Conservation (phyloP, 2,888 invertebrate species). For the Trachelus iudaicus region DNA sequence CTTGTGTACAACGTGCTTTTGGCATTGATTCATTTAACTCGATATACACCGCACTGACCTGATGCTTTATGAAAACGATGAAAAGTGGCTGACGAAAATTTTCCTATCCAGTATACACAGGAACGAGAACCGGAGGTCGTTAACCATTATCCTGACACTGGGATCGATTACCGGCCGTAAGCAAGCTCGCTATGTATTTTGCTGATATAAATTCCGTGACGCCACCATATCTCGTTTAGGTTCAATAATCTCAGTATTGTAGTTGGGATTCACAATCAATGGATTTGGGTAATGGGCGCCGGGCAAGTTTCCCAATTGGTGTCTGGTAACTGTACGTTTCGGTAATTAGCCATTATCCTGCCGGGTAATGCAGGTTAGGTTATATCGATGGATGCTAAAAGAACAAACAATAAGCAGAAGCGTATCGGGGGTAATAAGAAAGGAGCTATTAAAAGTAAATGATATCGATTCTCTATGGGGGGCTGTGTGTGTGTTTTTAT, state of each 20-base stretch:
- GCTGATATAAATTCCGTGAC: background rate
- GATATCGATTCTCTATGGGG: slow-evolving; percentile 12
- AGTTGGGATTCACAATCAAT: background rate
- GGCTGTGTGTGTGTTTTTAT: slow-evolving; percentile 7
- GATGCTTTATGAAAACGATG: background rate
- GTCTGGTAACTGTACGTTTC: background rate
- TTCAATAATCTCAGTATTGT: background rate
- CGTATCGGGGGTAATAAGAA: background rate
- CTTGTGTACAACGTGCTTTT: no score
- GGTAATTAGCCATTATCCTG: background rate
- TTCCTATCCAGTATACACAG: background rate
- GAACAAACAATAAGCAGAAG: background rate
- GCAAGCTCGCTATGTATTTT: background rate
- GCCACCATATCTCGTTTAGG: background rate
- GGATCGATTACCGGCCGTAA: background rate
- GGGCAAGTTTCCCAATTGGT: background rate
- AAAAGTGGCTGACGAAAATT: background rate
- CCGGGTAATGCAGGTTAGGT: background rate
- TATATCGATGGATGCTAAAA: background rate
- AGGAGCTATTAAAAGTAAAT: background rate
- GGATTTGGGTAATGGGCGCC: background rate
- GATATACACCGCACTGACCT: background rate
- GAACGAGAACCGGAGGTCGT: background rate
- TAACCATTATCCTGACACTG: background rate
- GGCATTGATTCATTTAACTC: background rate